Conservation (phyloP, 2,113 vertebrate species). For the Heterotis niloticus region DNA sequence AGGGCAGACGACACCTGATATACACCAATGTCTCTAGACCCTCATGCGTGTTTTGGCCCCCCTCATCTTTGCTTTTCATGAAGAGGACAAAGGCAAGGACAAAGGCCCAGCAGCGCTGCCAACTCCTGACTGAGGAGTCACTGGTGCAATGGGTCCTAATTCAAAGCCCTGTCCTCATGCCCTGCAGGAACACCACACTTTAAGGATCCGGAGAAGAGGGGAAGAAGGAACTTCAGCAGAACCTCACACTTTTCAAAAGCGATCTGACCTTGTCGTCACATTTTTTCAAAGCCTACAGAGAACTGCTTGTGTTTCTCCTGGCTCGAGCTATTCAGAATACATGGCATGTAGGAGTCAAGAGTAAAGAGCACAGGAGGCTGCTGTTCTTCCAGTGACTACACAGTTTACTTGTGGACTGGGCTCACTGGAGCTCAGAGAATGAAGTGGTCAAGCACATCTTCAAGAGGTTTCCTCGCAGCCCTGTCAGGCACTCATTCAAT, state of each 20-base stretch:
- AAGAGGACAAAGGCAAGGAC: slow-evolving; percentile 21
- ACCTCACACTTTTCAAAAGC: background rate
- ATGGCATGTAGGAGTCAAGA: slow-evolving; percentile 8
- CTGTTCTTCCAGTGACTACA: slow-evolving; percentile 32
- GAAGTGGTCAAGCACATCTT: slow-evolving; percentile 29
- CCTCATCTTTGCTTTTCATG: slow-evolving; percentile 8
- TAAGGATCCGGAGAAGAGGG: slow-evolving; percentile 14
- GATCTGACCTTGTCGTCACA: background rate
- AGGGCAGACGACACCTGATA: slow-evolving; percentile 47
- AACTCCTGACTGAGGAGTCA: background rate
- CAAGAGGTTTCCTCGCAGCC: slow-evolving; percentile 30
- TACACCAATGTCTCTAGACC: slow-evolving; percentile 43
- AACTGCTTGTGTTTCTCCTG: background rate
- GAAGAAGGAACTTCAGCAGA: background rate
- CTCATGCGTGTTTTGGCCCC: background rate
- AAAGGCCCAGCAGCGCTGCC: background rate
- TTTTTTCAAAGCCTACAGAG: background rate
- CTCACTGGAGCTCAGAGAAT: slow-evolving; percentile 41
- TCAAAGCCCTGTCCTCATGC: background rate
- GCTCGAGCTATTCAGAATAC: slow-evolving; percentile 15
- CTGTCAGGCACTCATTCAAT: background rate
- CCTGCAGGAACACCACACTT: background rate
- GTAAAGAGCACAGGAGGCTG: no score
- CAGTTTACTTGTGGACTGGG: slow-evolving; percentile 34
- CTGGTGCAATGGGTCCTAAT: background rate